Conservation (phyloP, 2,888 invertebrate genomes). For the Leptinotarsa juncta region DNA sequence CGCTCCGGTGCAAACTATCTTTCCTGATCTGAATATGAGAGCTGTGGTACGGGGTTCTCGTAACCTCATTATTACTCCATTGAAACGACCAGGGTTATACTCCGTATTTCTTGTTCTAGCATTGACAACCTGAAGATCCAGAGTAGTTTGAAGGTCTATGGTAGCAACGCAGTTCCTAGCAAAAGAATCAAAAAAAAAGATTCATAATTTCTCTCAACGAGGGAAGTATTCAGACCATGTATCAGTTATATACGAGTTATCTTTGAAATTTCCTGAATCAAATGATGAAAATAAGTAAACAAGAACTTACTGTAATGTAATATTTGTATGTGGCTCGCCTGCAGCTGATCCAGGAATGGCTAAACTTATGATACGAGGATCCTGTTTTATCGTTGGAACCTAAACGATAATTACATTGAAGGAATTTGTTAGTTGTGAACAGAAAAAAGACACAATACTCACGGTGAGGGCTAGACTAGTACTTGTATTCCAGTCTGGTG, state of each 20-base stretch:
- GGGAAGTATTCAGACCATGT: too few relatives aligned
- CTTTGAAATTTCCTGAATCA: not conserved
- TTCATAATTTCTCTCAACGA: too few relatives aligned
- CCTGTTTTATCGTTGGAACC: constrained; percentile 36
- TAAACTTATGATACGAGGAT: constrained; percentile 55
- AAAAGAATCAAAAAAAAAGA: not conserved
- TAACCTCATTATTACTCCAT: constrained; percentile 86
- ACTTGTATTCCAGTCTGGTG: constrained; percentile 61
- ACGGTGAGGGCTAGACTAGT: constrained; percentile 25
- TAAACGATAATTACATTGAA: not conserved
- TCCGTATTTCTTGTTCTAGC: constrained; percentile 85
- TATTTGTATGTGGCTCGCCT: constrained; percentile 70
- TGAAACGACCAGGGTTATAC: constrained; percentile 84
- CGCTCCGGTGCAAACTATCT: constrained; percentile 85
- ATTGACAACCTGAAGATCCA: constrained; percentile 80
- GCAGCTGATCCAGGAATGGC: constrained; percentile 59
- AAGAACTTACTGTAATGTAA: constrained; percentile 63
- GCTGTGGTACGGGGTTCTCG: constrained; percentile 82
- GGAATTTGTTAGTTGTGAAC: too few relatives aligned
- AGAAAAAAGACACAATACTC: not conserved
- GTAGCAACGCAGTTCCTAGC: constrained; percentile 82
- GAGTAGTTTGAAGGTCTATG: constrained; percentile 78
- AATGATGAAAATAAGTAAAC: not conserved
- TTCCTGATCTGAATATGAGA: constrained; percentile 83
- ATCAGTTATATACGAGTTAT: too few relatives aligned